Evolutionary conservation across 37 sponge, comb jelly and placozoan genomes (phyloP).

Genomic region (Haliclona indistincta): DNA sequence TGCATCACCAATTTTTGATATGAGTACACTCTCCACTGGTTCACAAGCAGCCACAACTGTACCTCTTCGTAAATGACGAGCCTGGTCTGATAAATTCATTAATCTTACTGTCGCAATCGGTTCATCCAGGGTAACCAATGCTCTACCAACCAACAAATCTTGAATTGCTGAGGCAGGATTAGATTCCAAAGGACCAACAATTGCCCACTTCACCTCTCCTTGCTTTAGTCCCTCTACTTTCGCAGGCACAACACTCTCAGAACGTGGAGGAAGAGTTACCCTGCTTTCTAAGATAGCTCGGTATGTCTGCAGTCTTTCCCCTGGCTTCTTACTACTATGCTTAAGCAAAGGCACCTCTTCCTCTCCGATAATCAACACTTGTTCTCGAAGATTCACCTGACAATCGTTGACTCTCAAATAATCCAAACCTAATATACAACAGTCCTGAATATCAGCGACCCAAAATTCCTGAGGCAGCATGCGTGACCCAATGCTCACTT

Average conservation of each 20-base stretch:
- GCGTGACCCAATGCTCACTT: slow-evolving; percentile 11
- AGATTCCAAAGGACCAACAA: too few relatives aligned
- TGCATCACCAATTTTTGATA: neutral
- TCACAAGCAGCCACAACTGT: neutral
- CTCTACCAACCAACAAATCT: neutral
- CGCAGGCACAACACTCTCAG: neutral
- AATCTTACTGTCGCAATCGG: neutral
- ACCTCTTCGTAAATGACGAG: neutral
- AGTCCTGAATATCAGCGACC: slow-evolving; percentile 35
- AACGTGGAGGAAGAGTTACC: neutral
- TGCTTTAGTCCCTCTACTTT: neutral
- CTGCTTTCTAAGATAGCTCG: neutral
- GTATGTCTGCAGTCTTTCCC: neutral
- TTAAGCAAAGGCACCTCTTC: slow-evolving; percentile 15
- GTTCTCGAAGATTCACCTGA: slow-evolving; percentile 15
- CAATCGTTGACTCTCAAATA: slow-evolving; percentile 26
- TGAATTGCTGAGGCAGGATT: neutral
- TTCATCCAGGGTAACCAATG: neutral
- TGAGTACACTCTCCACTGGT: slow-evolving; percentile 2
- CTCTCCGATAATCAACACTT: neutral
- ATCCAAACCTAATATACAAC: slow-evolving; percentile 31
- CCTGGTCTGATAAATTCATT: neutral
- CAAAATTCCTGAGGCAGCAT: slow-evolving; percentile 10
- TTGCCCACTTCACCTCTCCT: too few relatives aligned
- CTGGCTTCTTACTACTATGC: neutral